Evolutionary conservation across 53 echinoderm and acorn worm species (phyloP).

Genomic region (Paracentrotus lividus): DNA sequence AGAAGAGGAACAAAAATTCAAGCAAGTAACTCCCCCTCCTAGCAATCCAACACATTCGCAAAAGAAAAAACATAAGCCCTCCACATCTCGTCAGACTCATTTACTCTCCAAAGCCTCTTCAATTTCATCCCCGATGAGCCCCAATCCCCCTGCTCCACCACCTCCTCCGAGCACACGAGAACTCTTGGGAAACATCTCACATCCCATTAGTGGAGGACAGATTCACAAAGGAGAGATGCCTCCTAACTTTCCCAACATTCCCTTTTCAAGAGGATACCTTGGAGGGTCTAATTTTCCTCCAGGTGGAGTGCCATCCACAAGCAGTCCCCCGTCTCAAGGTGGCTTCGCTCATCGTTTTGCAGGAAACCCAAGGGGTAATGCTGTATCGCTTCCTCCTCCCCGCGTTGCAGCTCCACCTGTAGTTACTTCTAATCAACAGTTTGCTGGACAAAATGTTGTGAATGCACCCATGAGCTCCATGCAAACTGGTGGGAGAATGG

Average conservation of each 20-base stretch:
- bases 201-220: conserved; percentile 67
- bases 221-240: conserved; percentile 32
- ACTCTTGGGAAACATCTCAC: conserved; percentile 65
- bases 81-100: conserved; percentile 56
- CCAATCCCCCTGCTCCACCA: conserved; percentile 62
- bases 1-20: conserved; percentile 75
- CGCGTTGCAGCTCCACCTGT: conserved; percentile 32
- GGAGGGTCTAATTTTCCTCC: conserved; percentile 33
- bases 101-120: conserved; percentile 34
- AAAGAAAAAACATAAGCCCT: conserved; percentile 30
- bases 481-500: background rate
- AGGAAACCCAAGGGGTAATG: conserved; percentile 1
- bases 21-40: conserved; percentile 31
- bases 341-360: conserved; percentile 14
- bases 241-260: conserved; percentile 30
- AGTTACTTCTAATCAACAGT: conserved; percentile 8
- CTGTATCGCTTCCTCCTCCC: background rate
- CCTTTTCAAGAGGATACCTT: conserved; percentile 31
- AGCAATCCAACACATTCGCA: conserved; percentile 19
- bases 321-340: conserved; percentile 1
- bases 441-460: background rate
- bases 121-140: conserved; percentile 68
- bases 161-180: conserved; percentile 69
- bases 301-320: background rate
- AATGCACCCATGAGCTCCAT: conserved; percentile 14